Evolutionary conservation across 1,140 invertebrate genomes (phyloP).

Genomic region (Mercenaria mercenaria): DNA sequence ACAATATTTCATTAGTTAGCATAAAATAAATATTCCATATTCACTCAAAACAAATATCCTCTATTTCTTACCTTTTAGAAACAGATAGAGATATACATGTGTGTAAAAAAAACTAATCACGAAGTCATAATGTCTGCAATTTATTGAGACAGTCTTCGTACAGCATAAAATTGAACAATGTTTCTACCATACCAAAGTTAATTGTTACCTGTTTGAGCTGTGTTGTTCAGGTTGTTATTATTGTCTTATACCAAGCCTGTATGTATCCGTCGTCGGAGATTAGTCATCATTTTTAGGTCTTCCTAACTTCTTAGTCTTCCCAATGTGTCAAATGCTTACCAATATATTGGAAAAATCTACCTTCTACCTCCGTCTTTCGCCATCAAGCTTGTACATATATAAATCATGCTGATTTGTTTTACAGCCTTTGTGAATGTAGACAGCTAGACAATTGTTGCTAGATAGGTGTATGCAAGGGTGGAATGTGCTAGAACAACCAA

Average conservation of each 20-base stretch:
- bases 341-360: background rate
- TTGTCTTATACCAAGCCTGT: background rate
- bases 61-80: too few species aligned
- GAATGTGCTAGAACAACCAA: background rate
- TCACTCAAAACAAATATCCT: too few species aligned
- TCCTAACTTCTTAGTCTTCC: background rate
- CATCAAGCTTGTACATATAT: background rate
- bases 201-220: too few species aligned
- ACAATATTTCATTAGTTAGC: too few species aligned
- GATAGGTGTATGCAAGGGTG: background rate
- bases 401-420: background rate
- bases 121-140: too few species aligned
- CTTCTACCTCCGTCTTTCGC: background rate
- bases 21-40: too few species aligned
- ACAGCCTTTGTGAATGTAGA: background rate
- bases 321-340: background rate
- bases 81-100: too few species aligned
- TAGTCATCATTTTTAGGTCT: background rate
- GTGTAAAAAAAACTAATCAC: too few species aligned
- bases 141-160: too few species aligned
- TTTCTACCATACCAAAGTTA: too few species aligned
- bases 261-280: background rate
- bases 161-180: too few species aligned
- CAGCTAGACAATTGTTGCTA: background rate
- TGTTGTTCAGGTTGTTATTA: too few species aligned